Percentiles rank a stretch among this genome's conserved stretches.
These are phyloP conservation scores for Aporrectodea caliginosa DNA, from an alignment of 1,140 invertebrate species.

Conservation along the genomic window DNA sequence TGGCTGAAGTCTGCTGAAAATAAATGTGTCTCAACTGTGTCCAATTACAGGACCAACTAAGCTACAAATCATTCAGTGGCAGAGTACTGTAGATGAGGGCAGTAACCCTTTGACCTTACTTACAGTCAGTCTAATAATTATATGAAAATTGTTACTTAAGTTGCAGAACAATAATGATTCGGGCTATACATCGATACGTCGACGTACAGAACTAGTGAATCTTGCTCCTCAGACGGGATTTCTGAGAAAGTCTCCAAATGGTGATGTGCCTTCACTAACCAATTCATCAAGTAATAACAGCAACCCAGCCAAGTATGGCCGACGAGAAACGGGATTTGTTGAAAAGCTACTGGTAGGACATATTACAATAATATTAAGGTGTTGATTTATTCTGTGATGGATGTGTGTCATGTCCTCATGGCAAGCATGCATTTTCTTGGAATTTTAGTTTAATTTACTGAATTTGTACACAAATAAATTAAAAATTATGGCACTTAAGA, in stretches of 20 bases:
- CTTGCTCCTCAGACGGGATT: background rate
- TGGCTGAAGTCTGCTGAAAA: too few relatives aligned
- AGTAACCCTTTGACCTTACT: too few relatives aligned
- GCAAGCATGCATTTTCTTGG: too few relatives aligned
- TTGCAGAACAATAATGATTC: background rate
- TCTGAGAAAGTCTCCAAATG: background rate
- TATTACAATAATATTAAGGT: too few relatives aligned
- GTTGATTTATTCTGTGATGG: background rate
- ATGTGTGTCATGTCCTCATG: too few relatives aligned
- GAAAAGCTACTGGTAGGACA: background rate
- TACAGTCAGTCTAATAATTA: too few relatives aligned
- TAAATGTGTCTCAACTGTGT: too few relatives aligned
- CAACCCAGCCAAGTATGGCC: background rate
- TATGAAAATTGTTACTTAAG: too few relatives aligned
- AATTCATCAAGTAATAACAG: background rate
- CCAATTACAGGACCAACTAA: too few relatives aligned
- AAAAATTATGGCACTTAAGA: background rate
- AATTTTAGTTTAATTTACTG: too few relatives aligned
- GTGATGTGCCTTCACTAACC: background rate
- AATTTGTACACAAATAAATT: background rate
- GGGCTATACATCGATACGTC: background rate
- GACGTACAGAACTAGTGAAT: background rate
- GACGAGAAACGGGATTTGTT: background rate
- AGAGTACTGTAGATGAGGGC: too few relatives aligned
- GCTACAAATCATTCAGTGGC: too few relatives aligned